Percentiles rank a stretch among this genome's conserved stretches.
Conservation (phyloP, 2,797 vertebrate genomes). For the Chaunax sp. region DNA sequence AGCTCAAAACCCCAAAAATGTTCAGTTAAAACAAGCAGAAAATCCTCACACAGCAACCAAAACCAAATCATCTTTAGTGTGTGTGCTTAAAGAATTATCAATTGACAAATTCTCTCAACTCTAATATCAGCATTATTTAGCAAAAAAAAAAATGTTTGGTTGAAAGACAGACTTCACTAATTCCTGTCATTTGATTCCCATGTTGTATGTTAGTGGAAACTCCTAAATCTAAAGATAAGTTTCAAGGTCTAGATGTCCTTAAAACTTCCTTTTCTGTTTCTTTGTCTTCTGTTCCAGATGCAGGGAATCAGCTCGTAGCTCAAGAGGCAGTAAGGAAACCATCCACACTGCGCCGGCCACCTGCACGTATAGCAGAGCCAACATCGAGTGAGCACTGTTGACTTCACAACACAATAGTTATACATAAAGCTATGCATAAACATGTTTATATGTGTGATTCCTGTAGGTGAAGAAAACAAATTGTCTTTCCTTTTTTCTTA, state of each 20-base stretch:
- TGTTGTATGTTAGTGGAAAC: neutral
- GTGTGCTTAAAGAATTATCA: neutral
- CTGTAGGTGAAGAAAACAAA: neutral
- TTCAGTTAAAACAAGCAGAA: neutral
- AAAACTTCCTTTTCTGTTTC: neutral
- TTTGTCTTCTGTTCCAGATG: conserved; percentile 73
- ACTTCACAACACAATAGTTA: neutral
- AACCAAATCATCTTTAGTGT: neutral
- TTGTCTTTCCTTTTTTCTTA: conserved; percentile 54
- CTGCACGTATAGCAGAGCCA: conserved; percentile 71
- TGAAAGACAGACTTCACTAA: neutral
- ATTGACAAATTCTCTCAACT: neutral
- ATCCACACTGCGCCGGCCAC: conserved; percentile 72
- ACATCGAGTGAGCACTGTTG: conserved; percentile 74
- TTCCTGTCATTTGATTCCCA: neutral
- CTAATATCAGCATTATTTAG: neutral
- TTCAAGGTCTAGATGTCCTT: neutral
- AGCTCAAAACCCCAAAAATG: too few species aligned
- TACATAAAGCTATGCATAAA: neutral
- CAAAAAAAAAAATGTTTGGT: neutral
- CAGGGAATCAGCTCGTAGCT: conserved; percentile 73
- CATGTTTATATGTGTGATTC: conserved; percentile 5
- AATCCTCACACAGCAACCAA: too few species aligned
- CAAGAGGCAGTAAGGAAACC: conserved; percentile 80
- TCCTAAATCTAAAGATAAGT: neutral